These are phyloP conservation scores for Drosophila leontia DNA, from an alignment of 1,140 invertebrate species.

Conservation along the genomic window DNA sequence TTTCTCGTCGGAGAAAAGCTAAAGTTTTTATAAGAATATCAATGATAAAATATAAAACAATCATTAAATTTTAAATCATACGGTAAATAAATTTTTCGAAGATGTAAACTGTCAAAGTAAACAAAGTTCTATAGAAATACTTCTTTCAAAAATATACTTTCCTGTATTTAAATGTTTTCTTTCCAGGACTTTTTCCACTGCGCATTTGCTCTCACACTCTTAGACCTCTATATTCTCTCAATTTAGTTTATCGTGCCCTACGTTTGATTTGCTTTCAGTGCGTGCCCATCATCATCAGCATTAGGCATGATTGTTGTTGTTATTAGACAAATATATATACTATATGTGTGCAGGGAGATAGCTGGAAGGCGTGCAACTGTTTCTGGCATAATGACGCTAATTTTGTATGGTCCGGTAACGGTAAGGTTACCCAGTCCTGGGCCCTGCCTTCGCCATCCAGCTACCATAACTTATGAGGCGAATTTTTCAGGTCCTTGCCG, in stretches of 20 bases:
- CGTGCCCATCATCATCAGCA: constrained; percentile 81
- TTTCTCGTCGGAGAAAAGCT: too few species aligned
- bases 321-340: constrained; percentile 63
- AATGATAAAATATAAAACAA: too few species aligned
- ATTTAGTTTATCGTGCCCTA: constrained; percentile 58
- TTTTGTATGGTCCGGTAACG: constrained; percentile 53
- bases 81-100: too few species aligned
- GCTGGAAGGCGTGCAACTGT: constrained; percentile 50
- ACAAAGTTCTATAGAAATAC: not conserved
- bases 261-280: constrained; percentile 73
- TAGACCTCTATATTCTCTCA: constrained; percentile 43
- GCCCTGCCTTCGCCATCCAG: constrained; percentile 11
- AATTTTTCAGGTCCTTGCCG: constrained; percentile 66
- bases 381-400: constrained; percentile 74
- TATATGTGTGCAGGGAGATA: not conserved
- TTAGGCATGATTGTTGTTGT: constrained; percentile 68
- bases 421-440: not conserved
- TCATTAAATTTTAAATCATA: too few species aligned
- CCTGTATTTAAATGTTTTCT: too few species aligned
- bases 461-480: constrained; percentile 64
- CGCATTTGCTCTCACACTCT: not conserved
- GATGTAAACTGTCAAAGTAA: too few species aligned
- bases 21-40: too few species aligned
- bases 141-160: too few species aligned
- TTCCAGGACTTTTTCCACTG: constrained; percentile 1